These are phyloP conservation scores for Synanthedon andrenaeformis DNA, from an alignment of 2,888 invertebrate species.

Conservation along the genomic window DNA sequence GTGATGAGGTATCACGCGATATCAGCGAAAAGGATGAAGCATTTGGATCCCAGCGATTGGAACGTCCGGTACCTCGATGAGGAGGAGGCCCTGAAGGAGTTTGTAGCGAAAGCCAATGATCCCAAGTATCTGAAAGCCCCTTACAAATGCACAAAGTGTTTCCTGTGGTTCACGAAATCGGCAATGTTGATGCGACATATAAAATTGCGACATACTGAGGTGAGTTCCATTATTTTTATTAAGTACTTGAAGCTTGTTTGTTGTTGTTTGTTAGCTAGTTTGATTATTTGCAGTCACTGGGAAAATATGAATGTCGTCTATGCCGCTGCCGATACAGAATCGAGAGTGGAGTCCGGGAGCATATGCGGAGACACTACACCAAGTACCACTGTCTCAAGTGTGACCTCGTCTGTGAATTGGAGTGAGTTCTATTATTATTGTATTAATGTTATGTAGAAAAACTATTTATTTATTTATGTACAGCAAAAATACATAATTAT, in stretches of 20 bases:
- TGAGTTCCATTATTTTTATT: constrained; percentile 12
- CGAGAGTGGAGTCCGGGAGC: constrained; percentile 34
- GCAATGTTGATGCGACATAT: constrained; percentile 43
- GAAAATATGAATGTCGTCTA: constrained; percentile 37
- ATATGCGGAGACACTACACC: constrained; percentile 41
- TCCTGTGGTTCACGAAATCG: constrained; percentile 47
- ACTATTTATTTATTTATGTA: no score
- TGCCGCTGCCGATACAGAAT: constrained; percentile 45
- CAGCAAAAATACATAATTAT: no score
- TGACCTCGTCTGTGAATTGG: constrained; percentile 31
- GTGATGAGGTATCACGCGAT: background rate
- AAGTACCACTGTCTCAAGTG: constrained; percentile 46
- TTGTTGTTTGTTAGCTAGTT: no score
- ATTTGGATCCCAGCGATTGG: constrained; percentile 38
- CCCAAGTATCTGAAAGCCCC: constrained; percentile 32
- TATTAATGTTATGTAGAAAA: no score
- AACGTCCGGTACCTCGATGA: constrained; percentile 38
- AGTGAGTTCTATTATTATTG: constrained; percentile 25
- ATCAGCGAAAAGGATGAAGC: constrained; percentile 14
- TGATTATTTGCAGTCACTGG: constrained; percentile 18
- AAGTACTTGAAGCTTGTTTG: no score
- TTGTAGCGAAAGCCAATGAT: constrained; percentile 28
- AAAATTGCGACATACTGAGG: constrained; percentile 39
- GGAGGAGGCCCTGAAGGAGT: constrained; percentile 43
- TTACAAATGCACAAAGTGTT: constrained; percentile 45